Conservation (phyloP, 2,113 vertebrate genomes). For the Tichodroma muraria region DNA sequence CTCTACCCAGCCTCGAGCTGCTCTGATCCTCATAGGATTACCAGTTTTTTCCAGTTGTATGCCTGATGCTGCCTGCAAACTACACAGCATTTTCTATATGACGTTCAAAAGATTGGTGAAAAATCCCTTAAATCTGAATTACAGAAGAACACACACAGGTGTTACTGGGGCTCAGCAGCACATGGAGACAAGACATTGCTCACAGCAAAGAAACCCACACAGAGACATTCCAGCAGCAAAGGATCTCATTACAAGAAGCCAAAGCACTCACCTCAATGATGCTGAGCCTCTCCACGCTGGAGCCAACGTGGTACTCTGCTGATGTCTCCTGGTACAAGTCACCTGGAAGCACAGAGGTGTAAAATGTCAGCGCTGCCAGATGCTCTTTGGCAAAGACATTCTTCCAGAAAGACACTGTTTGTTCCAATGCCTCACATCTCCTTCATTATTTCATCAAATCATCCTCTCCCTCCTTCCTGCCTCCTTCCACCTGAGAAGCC, state of each 20-base stretch:
- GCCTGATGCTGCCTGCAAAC: neutral
- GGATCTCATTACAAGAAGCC: neutral
- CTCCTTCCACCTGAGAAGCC: neutral
- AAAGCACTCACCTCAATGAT: conserved; percentile 74
- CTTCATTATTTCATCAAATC: neutral
- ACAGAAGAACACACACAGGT: neutral
- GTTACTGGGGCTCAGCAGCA: neutral
- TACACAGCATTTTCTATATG: neutral
- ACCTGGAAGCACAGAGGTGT: conserved; percentile 59
- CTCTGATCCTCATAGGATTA: neutral
- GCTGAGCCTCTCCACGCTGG: conserved; percentile 76
- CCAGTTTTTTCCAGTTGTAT: neutral
- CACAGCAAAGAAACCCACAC: neutral
- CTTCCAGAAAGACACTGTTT: neutral
- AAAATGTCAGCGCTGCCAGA: neutral
- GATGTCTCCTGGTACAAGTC: conserved; percentile 78
- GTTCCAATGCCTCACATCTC: neutral
- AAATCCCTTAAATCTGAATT: neutral
- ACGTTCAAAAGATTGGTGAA: neutral
- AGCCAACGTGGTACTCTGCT: conserved; percentile 71
- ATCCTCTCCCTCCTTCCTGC: neutral
- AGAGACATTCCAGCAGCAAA: neutral
- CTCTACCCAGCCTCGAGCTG: neutral
- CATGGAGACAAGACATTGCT: neutral
- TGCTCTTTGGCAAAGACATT: neutral